Evolutionary conservation across 2,797 vertebrate species (phyloP), one percentile per base, ranked within the genome.

Genomic region (Malurus splendens): DNA sequence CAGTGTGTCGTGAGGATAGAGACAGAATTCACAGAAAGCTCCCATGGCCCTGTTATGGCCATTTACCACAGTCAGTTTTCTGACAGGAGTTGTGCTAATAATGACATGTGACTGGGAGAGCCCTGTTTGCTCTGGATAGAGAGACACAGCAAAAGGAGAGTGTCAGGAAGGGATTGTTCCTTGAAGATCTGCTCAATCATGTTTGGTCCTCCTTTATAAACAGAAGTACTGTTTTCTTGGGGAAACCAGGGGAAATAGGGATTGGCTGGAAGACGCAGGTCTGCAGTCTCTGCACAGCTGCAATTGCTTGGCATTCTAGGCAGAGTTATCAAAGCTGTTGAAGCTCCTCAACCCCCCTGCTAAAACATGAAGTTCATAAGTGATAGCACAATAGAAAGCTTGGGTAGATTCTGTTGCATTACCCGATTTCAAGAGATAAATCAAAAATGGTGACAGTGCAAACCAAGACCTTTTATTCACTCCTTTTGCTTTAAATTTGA

Each of bases 361-460:
- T 27, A 22, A 3, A 20, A 12, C 14, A 32, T 39, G 11, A 61
- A 52, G 10, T 30, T 39, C 18, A n/a, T 65, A 56, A 30, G 23
- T 86, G 32, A 67, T 23, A 36, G 11, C 9, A 30, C 7, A 28
- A 28, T 38, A 39, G 62, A 66, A 82, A 50, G 9, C 22, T 42
- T 45, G 23, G 22, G 16, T 24, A 60, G 20, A 17, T 12, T 44
- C 17, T 14, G 4, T 32, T 56, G 14, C 32, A 3, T 56, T 72
- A 24, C 11, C 38, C 42, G 5, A 0, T 56, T 77, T 66, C 57
- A 50, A 54, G 41, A 42, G 7, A 66, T 45, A 42, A 13, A 33
- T 16, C 0, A 0, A 55, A 56, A 59, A 79, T 28, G 7, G 8
- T 47, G 38, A 8, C 39, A 56, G 25, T 11, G 12, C 3, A 12